Evolutionary conservation across 1,140 invertebrate genomes (phyloP).

Genomic region (Euura lappo): DNA sequence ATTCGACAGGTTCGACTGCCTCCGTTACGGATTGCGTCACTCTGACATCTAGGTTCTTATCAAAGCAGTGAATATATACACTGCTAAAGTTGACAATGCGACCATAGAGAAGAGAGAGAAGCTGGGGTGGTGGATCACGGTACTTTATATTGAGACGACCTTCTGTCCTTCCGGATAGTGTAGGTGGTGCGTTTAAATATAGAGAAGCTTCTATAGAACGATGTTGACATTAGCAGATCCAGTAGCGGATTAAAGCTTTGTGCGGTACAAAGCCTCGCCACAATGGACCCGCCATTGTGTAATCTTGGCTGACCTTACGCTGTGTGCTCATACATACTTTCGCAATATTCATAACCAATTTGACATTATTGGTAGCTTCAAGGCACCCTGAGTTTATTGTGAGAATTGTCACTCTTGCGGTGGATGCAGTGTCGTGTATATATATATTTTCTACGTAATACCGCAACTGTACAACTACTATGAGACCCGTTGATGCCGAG

Average conservation of each 20-base stretch:
- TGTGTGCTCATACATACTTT: background rate
- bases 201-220: conserved; percentile 33
- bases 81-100: no score
- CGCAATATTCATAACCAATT: conserved; percentile 5
- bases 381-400: no score
- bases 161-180: background rate
- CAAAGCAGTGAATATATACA: no score
- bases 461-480: no score
- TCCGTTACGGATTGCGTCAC: background rate
- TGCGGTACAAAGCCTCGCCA: conserved; percentile 43
- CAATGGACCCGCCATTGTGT: conserved; percentile 4
- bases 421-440: conserved; percentile 28
- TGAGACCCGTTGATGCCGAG: conserved; percentile 24
- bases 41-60: background rate
- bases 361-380: background rate
- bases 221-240: conserved; percentile 58
- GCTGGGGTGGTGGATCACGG: background rate
- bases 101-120: no score
- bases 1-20: background rate
- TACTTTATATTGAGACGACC: background rate
- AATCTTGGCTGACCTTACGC: background rate
- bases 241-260: conserved; percentile 55
- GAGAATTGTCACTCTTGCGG: background rate
- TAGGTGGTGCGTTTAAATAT: conserved; percentile 4
- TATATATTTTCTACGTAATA: conserved; percentile 54